Evolutionary conservation across 1,140 invertebrate genomes (phyloP).

Genomic region (Bombus huntii): DNA sequence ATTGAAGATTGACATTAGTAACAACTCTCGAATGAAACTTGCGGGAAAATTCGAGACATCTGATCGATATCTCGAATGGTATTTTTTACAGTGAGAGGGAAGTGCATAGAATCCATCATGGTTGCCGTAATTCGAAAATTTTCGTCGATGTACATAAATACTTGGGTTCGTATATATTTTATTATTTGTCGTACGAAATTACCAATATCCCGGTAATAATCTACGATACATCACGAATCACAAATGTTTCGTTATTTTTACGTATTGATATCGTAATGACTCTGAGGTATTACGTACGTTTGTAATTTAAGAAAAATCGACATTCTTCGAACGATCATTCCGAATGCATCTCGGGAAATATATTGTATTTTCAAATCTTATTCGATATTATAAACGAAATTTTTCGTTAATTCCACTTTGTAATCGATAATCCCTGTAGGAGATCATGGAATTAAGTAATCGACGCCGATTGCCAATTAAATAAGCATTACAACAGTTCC

Average conservation of each 20-base stretch:
- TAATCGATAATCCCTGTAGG: not conserved
- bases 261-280: constrained; percentile 50
- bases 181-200: constrained; percentile 54
- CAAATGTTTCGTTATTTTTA: constrained; percentile 50
- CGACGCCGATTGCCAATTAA: constrained; percentile 32
- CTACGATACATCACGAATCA: constrained; percentile 50
- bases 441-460: constrained; percentile 5
- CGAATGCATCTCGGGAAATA: not conserved
- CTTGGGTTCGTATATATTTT: constrained; percentile 34
- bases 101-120: constrained; percentile 18
- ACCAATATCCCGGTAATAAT: constrained; percentile 41
- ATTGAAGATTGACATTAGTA: constrained; percentile 33
- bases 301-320: constrained; percentile 43
- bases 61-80: not conserved
- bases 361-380: constrained; percentile 29
- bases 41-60: not conserved
- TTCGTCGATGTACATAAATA: constrained; percentile 47
- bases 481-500: not conserved
- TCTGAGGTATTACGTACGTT: constrained; percentile 51
- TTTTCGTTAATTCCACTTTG: constrained; percentile 30
- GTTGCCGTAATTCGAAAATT: constrained; percentile 35
- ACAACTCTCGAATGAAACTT: constrained; percentile 29
- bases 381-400: constrained; percentile 35
- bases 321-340: constrained; percentile 25
- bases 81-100: constrained; percentile 9